Base-by-base conservation (phyloP, 1,140 invertebrate species). In the Atta cephalotes region DNA sequence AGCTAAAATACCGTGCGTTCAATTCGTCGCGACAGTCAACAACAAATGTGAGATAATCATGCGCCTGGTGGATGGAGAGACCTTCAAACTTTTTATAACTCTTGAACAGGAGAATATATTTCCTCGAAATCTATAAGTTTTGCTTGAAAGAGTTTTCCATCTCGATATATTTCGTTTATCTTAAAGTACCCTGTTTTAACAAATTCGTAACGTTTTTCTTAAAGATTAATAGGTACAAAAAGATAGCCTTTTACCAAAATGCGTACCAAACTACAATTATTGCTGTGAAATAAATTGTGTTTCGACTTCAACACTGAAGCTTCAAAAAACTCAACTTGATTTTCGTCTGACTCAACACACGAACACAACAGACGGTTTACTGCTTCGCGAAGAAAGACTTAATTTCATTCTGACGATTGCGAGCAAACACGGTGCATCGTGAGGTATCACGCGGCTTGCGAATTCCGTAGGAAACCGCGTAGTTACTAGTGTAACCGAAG, bases 1-100 rank as follows among this genome's bases (percentile, higher is more conserved):
- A 78, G 53, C 86, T 90, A 77, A 72, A 90, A 90, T 28, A 49
- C 39, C 45, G 49, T 9, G 16, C 21, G 70, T 51, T 66, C 49
- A 39, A 89, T 72, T 74, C 58, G 84, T 72, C 58, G 76, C 21
- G 51, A 72, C 18, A 18, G 16, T 9, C 35, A 10, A 21, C 56
- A 21, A 71, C 51, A 71, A 71, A 45, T 35, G n/a, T 62, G 14
- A 49, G 45, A 39, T 16, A 79, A 80, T 65, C 12, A 12, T 62
- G 70, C n/a, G 70, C 70, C 70, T 62, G 70, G 4, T 81, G 65
- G 85, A 87, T 84, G 68, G 85, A 84, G 51, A 68, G 51, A 70
- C 45, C 45, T 66, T 60, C 45, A 49, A 49, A 79, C 21, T 70
- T 79, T 82, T 70, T 60, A 60, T 18, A 58, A 85, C 12, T 80